phyloP scores from a whole-genome alignment of 2,113 vertebrate species.

The Dryoscopus gambensis region DNA sequence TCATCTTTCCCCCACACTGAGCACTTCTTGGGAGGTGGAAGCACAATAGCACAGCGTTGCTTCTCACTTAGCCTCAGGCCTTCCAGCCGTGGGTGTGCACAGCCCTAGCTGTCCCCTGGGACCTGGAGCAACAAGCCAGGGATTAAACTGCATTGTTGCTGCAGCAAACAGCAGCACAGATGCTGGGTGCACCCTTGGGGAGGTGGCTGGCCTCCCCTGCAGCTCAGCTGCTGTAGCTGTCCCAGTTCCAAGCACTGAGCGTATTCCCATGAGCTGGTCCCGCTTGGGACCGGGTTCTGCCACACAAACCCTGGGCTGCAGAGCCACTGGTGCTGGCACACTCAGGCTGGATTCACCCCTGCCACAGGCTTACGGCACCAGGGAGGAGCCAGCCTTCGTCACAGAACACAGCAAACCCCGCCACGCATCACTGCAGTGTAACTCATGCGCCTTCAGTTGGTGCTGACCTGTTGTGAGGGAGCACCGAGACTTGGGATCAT shows the following conservation, averaged over 20 bases:
- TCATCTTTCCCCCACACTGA: background rate
- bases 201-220: background rate
- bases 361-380: rapidly evolving
- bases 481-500: background rate
- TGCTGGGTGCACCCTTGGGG: background rate
- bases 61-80: conserved; percentile 46
- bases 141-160: background rate
- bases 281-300: background rate
- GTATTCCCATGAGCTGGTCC: rapidly evolving
- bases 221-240: background rate
- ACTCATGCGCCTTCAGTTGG: background rate
- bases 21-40: background rate
- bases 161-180: background rate
- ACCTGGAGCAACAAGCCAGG: background rate
- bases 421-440: rapidly evolving
- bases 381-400: background rate
- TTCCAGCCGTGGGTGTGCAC: background rate
- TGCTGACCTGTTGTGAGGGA: background rate
- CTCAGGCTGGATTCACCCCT: background rate
- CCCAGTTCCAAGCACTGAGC: rapidly evolving
- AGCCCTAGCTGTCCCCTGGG: background rate
- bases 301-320: background rate
- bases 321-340: background rate
- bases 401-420: background rate
- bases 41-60: background rate